Evolutionary conservation across 1,140 invertebrate species (phyloP).

Genomic region (Periplaneta americana): DNA sequence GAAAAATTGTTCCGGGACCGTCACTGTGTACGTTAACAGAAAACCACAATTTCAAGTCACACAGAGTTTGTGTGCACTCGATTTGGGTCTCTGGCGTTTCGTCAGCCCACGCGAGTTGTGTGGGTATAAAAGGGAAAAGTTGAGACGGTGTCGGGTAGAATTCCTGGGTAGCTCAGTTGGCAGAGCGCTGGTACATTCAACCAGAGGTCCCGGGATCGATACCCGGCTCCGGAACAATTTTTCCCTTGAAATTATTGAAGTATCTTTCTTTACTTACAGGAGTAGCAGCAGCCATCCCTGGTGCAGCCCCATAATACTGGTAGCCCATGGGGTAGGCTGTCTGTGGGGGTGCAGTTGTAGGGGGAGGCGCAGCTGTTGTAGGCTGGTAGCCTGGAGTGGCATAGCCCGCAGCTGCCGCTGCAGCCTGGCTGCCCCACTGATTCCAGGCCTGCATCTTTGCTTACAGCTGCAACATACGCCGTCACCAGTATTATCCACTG

Average conservation of each 20-base stretch:
- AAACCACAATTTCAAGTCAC: no score
- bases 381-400: background rate
- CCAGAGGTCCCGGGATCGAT: no score
- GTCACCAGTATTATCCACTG: background rate
- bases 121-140: no score
- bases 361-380: background rate
- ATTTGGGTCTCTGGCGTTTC: no score
- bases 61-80: background rate
- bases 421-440: slow-evolving; percentile 12
- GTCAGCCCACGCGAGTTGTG: no score
- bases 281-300: background rate
- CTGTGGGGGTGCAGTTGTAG: background rate
- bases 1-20: no score
- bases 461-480: background rate
- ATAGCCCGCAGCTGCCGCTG: background rate
- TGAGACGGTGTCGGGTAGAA: no score
- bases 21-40: no score
- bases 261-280: background rate
- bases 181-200: no score
- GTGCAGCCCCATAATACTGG: slow-evolving; percentile 12
- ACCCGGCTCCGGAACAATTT: no score
- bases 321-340: background rate
- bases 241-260: background rate
- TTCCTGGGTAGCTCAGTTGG: no score
- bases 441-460: slow-evolving; percentile 18